phyloP scores from a whole-genome alignment of 2,797 vertebrate species.

The Macropodus opercularis region DNA sequence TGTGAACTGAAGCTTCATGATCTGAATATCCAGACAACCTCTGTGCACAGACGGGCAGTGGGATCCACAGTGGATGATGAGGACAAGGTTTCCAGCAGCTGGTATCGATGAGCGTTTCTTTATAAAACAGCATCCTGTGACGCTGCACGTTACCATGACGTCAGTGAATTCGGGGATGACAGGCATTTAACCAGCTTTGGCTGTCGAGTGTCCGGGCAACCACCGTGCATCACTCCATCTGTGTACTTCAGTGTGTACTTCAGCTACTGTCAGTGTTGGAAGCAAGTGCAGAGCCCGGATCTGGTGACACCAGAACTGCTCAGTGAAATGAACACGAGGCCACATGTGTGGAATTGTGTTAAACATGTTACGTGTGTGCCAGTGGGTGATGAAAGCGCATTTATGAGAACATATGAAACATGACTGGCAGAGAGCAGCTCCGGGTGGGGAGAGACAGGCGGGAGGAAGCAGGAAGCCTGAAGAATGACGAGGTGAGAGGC shows the following conservation, averaged over 20 bases:
- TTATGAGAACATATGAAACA: conserved; percentile 55
- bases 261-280: conserved; percentile 15
- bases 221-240: conserved; percentile 1
- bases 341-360: conserved; percentile 21
- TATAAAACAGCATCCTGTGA: conserved; percentile 2
- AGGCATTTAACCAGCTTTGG: conserved; percentile 31
- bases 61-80: too few relatives aligned
- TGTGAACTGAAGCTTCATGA: too few relatives aligned
- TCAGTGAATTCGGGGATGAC: conserved; percentile 13
- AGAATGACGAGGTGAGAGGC: background rate
- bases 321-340: conserved; percentile 36
- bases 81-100: background rate
- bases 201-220: background rate
- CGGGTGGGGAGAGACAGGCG: conserved; percentile 6
- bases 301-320: conserved; percentile 4
- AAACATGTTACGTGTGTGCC: conserved; percentile 24
- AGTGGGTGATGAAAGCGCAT: conserved; percentile 32
- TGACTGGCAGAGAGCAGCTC: conserved; percentile 42
- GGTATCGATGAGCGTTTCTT: background rate
- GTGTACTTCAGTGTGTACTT: conserved; percentile 5
- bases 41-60: too few relatives aligned
- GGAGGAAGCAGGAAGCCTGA: conserved; percentile 6
- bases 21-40: too few relatives aligned
- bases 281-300: conserved; percentile 36
- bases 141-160: conserved; percentile 3